These are phyloP conservation scores for Quadriops clusia DNA, from an alignment of 2,888 invertebrate genomes.

Conservation along the genomic window DNA sequence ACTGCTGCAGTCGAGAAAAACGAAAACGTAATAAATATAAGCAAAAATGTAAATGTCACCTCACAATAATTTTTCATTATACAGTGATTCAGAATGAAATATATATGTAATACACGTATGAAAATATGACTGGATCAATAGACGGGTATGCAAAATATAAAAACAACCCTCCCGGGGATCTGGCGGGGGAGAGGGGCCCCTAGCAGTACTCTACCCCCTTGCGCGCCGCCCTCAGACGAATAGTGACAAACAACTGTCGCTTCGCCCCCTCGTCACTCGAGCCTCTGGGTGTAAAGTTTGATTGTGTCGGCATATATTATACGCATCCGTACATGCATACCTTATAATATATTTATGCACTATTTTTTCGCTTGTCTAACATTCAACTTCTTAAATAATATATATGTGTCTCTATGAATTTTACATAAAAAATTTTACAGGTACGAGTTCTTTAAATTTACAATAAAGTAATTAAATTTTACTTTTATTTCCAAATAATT, in stretches of 20 bases:
- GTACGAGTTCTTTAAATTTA: too few species aligned
- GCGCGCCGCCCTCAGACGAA: conserved; percentile 22
- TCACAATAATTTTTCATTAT: conserved; percentile 28
- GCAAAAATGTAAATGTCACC: conserved; percentile 25
- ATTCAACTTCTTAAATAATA: too few species aligned
- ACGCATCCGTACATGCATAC: too few species aligned
- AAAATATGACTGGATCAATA: conserved; percentile 33
- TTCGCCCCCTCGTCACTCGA: conserved; percentile 24
- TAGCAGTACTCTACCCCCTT: conserved; percentile 16
- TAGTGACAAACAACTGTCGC: conserved; percentile 33
- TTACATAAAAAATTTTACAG: too few species aligned
- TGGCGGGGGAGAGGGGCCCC: conserved; percentile 19
- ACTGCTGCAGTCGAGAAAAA: conserved; percentile 17
- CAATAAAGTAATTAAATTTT: too few species aligned
- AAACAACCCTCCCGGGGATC: conserved; percentile 18
- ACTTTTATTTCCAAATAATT: too few species aligned
- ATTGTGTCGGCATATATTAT: too few species aligned
- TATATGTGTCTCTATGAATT: too few species aligned
- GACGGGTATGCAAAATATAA: conserved; percentile 21
- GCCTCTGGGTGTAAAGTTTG: conserved; percentile 24
- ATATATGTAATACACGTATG: conserved; percentile 30
- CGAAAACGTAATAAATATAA: conserved; percentile 23
- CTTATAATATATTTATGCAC: too few species aligned
- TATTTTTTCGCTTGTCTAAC: too few species aligned
- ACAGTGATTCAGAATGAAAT: conserved; percentile 25